Evolutionary conservation across 2,888 invertebrate species (phyloP).

Genomic region (Aphelenchoides bicaudatus): DNA sequence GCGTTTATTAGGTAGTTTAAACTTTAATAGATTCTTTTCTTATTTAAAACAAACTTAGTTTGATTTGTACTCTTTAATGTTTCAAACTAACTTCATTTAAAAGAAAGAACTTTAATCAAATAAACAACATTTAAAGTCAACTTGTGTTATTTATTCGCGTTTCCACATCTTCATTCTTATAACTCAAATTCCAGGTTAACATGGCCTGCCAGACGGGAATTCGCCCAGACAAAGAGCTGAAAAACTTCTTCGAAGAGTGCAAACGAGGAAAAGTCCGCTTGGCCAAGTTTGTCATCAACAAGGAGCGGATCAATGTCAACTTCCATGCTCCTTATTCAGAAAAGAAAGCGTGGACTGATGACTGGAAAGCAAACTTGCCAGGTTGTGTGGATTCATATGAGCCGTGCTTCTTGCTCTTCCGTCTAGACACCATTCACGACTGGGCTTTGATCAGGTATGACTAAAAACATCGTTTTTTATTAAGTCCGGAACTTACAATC

Average conservation of each 20-base stretch:
- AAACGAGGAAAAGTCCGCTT: slow-evolving; percentile 56
- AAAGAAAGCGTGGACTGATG: slow-evolving; percentile 55
- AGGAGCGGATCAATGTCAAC: slow-evolving; percentile 34
- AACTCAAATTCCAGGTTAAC: background rate
- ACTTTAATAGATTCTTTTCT: too few species aligned
- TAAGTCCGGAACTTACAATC: slow-evolving; percentile 12
- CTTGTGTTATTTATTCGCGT: too few species aligned
- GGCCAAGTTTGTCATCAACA: slow-evolving; percentile 58
- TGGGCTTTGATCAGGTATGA: slow-evolving; percentile 70
- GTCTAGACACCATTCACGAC: slow-evolving; percentile 72
- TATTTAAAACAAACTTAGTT: too few species aligned
- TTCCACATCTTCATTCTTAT: too few species aligned
- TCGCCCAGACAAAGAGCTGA: slow-evolving; percentile 53
- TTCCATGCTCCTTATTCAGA: slow-evolving; percentile 22
- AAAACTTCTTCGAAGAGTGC: slow-evolving; percentile 54
- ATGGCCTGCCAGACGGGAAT: slow-evolving; percentile 59
- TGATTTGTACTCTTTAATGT: too few species aligned
- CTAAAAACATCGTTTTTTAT: slow-evolving; percentile 21
- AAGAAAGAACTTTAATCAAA: too few species aligned
- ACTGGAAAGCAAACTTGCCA: slow-evolving; percentile 53
- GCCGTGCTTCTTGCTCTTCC: slow-evolving; percentile 85
- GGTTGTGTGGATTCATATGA: slow-evolving; percentile 63
- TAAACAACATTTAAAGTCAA: too few species aligned
- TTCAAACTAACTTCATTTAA: too few species aligned
- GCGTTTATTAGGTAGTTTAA: too few species aligned